Evolutionary conservation across 2,888 invertebrate genomes (phyloP), one percentile per base, ranked within the genome.

Genomic region (Drosophila trichaetosa): DNA sequence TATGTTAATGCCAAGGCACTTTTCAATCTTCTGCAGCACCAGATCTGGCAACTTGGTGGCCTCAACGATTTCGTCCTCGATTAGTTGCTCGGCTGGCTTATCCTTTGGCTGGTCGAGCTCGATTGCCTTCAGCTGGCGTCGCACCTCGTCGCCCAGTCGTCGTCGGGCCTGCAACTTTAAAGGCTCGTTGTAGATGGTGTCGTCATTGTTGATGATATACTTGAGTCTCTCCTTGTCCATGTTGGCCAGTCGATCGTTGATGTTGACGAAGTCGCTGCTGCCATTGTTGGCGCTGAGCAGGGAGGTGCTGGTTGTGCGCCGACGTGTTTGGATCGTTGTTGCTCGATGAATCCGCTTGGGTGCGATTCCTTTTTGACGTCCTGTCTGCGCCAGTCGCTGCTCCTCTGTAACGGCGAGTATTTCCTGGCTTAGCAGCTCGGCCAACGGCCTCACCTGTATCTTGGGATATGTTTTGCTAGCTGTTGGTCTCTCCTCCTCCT

Each of bases 141-240:
- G 90, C 24, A 93, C 90, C 75, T 92, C 91, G 57, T 91, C 92
- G 8, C 92, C 90, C 1, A 93, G 64, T 51, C 90, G 85, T 53
- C 91, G 87, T 0, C 91, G 87, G 0, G 93, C 93, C 57, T 92
- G 91, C 4, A 79, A 46, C 68, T 93, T 91, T 4, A 93, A 75
- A 2, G 90, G 92, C 29, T 91, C 92, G 70, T 93, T 92, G 75
- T 90, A 93, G 69, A 91, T 92, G 3, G 92, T 90, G 42, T 90
- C 91, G 6, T 91, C 85, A 68, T 91, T 93, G 58, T 93, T 93
- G 48, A 93, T 93, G 24, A 93, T 89, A 61, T 93, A 86, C 74
- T 92, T 91, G 3, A 93, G 90, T 11, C 89, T 82, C 48, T 89
- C 84, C 73, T 92, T 93, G 76, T 92, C 91, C 91, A 93, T 92